A percentile compares a stretch with the other conserved stretches of the same genome.
Conservation (phyloP, 2,888 invertebrate genomes). For the Protophormia terraenovae region DNA sequence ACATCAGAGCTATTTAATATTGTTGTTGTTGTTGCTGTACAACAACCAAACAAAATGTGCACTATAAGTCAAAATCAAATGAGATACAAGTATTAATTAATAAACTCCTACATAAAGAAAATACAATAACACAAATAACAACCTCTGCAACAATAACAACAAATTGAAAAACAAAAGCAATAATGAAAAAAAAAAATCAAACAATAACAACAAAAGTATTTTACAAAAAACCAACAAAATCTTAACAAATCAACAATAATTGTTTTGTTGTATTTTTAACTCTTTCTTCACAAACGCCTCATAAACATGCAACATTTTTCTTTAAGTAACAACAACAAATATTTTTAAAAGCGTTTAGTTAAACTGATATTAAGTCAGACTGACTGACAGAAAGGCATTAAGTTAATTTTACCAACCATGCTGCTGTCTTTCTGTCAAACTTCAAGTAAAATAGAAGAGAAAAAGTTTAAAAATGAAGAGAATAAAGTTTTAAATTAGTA, state of each 20-base stretch:
- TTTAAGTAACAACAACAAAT: too few relatives aligned
- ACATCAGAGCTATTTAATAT: neutral
- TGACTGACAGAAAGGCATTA: too few relatives aligned
- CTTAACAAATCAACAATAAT: conserved; percentile 49
- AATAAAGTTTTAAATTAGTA: conserved; percentile 2
- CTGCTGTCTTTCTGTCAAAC: neutral
- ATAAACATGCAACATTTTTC: conserved; percentile 45
- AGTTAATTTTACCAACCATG: conserved; percentile 10
- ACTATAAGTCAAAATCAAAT: conserved; percentile 51
- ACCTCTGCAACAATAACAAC: conserved; percentile 27
- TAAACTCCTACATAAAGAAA: conserved; percentile 62
- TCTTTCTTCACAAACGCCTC: neutral
- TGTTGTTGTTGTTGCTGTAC: conserved; percentile 13
- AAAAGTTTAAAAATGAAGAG: neutral
- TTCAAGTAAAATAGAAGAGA: too few relatives aligned
- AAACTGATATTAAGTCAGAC: neutral
- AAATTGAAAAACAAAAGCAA: neutral
- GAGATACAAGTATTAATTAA: conserved; percentile 56
- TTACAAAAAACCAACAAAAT: conserved; percentile 39
- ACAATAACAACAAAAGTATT: neutral
- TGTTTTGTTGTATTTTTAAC: neutral
- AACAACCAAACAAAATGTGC: neutral
- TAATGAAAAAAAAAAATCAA: too few relatives aligned
- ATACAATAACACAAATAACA: conserved; percentile 19
- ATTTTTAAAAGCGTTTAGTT: conserved; percentile 31